Percentiles rank a stretch among this genome's conserved stretches.
These are phyloP conservation scores for Catostomus latipinnis DNA, from an alignment of 2,797 vertebrate species.

Conservation along the genomic window DNA sequence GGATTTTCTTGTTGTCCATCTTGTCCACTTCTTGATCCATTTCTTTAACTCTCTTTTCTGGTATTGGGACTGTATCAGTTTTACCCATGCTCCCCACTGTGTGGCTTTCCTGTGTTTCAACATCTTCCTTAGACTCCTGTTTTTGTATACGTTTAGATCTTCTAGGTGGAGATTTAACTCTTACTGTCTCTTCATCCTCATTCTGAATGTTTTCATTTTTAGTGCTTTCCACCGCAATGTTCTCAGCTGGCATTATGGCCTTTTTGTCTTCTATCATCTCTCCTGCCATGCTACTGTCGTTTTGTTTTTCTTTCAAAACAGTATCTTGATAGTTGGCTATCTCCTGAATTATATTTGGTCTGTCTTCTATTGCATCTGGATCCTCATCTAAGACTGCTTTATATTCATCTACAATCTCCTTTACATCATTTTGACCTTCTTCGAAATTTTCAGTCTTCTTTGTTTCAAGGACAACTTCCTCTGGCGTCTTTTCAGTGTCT, in stretches of 20 bases:
- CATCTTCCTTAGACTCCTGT: background rate
- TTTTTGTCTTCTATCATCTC: too few relatives aligned
- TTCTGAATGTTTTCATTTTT: too few relatives aligned
- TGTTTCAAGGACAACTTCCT: too few relatives aligned
- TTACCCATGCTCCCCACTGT: background rate
- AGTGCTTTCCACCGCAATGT: too few relatives aligned
- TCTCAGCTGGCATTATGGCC: too few relatives aligned
- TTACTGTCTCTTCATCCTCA: background rate
- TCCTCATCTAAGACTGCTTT: too few relatives aligned
- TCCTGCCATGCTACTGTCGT: background rate
- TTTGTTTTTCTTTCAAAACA: conserved; percentile 12
- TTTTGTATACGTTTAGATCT: conserved; percentile 20
- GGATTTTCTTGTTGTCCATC: conserved; percentile 9
- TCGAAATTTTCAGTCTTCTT: too few relatives aligned
- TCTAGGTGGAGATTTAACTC: background rate
- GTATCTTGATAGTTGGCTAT: background rate
- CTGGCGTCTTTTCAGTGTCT: too few relatives aligned
- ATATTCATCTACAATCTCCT: too few relatives aligned
- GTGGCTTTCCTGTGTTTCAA: background rate
- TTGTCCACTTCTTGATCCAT: conserved; percentile 4
- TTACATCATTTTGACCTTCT: too few relatives aligned
- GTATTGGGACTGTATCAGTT: background rate
- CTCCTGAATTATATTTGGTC: background rate
- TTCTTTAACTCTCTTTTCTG: background rate
- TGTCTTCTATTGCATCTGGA: background rate